Base-by-base conservation (phyloP, 1,140 invertebrate species). In the Probaryconus sp. region DNA sequence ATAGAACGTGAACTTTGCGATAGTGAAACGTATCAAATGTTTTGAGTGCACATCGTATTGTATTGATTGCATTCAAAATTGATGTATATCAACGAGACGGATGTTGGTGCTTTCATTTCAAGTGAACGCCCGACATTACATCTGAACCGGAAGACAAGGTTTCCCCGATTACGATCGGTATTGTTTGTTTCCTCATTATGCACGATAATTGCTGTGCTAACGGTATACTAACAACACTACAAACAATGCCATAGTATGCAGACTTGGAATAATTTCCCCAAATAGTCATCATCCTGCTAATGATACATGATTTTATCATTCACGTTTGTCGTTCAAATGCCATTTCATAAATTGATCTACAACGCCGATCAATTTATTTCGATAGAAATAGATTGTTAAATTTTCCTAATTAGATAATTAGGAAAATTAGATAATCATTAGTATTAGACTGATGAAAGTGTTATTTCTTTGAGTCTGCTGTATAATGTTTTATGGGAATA, bases 151-250 rank as follows among this genome's bases (percentile, higher is more conserved):
- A 76, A 70, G 73, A 67, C 30, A 24, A 42, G 42, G 40, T 60
- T 71, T 76, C 68, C 63, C 63, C 37, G 73, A 76, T 76, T 67
- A 61, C 56, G 56, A 76, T 76, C 73, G 63, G 73, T 55, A 76
- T 76, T 76, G 73, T 76, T 76, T 35, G 63, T 43, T 68, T 76
- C 21, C 56, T 71, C 73, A 76, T 76, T 76, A 76, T 76, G 61
- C 35, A 58, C 26, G 55, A 70, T 76, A 76, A 76, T 76, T 69
- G 53, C 28, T 38, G 30, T 16, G 13, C 55, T 70, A 70, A 76
- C 73, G 65, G 72, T 65, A 67, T n/a, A 51, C 21, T n/a, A 21
- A 58, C 16, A 31, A 63, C 14, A 28, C 3, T 7, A 64, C 38
- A 55, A 61, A 50, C 43, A 67, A 64, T 31, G 30, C 9, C n/a